Conservation (phyloP, 2,113 vertebrate genomes). For the Osmerus mordax region DNA sequence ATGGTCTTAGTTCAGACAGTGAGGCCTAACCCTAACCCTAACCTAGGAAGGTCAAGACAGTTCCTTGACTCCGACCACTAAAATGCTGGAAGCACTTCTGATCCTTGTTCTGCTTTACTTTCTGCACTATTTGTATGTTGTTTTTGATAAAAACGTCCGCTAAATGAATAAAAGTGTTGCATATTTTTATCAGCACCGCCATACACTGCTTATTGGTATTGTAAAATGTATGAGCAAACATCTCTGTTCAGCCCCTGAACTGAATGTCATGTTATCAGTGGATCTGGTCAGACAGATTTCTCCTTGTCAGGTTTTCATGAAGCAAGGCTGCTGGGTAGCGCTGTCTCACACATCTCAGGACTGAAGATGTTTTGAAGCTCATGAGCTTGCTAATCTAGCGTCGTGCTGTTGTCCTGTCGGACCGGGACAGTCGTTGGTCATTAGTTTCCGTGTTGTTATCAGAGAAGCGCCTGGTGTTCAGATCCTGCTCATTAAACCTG, state of each 20-base stretch:
- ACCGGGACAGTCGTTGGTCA: constrained; percentile 66
- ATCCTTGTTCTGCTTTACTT: too few species aligned
- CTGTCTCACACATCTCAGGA: neutral
- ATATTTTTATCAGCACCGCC: neutral
- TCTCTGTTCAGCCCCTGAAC: neutral
- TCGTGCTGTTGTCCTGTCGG: constrained; percentile 50
- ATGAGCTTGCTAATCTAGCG: constrained; percentile 74
- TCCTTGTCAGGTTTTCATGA: neutral
- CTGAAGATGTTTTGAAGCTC: constrained; percentile 55
- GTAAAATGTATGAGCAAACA: too few species aligned
- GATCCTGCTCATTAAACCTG: neutral
- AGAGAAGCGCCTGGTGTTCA: constrained; percentile 43
- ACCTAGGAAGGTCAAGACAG: too few species aligned
- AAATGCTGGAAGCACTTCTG: too few species aligned
- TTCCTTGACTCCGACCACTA: too few species aligned
- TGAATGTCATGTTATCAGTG: neutral
- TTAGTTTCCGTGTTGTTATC: constrained; percentile 71
- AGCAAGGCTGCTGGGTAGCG: neutral
- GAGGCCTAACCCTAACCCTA: too few species aligned
- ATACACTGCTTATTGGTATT: too few species aligned
- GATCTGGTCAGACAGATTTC: neutral
- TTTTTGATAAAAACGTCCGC: too few species aligned
- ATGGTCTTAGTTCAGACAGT: too few species aligned
- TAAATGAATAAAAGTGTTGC: neutral
- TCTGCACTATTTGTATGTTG: too few species aligned